phyloP scores from a whole-genome alignment of 2,797 vertebrate species.

The Cynodonichthys magdalenae region DNA sequence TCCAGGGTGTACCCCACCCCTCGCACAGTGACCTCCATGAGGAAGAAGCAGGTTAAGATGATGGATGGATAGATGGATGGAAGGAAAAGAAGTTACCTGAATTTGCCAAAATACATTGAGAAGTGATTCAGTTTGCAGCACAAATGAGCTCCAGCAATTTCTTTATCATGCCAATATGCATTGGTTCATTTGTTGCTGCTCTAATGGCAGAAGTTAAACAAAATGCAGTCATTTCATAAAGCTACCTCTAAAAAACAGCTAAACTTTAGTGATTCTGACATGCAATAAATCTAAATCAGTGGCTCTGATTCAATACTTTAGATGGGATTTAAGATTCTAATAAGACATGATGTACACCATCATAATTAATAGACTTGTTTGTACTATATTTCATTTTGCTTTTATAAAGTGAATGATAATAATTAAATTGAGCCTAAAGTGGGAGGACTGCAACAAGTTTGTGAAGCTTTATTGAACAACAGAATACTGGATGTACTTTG shows the following conservation, averaged over 20 bases:
- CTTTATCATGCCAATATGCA: constrained; percentile 59
- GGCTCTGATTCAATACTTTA: constrained; percentile 12
- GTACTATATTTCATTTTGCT: constrained; percentile 2
- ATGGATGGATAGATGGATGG: too few relatives aligned
- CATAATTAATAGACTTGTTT: constrained; percentile 37
- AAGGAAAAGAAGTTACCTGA: constrained; percentile 44
- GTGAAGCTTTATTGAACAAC: too few relatives aligned
- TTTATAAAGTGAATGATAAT: too few relatives aligned
- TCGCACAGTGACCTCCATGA: too few relatives aligned
- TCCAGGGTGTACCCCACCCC: too few relatives aligned
- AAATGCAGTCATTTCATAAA: constrained; percentile 60
- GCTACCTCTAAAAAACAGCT: constrained; percentile 35
- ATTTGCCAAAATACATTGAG: constrained; percentile 66
- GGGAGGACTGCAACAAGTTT: too few relatives aligned
- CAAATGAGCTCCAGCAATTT: constrained; percentile 17
- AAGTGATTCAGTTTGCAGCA: constrained; percentile 51
- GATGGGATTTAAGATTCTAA: too few relatives aligned
- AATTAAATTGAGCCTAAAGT: neutral
- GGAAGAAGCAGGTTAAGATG: too few relatives aligned
- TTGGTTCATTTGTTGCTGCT: constrained; percentile 59
- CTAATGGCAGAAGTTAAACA: constrained; percentile 53
- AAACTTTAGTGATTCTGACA: constrained; percentile 29
- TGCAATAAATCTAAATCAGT: constrained; percentile 19
- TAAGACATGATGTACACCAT: constrained; percentile 1
- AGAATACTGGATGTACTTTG: too few relatives aligned